These are phyloP conservation scores for Drosophila dives DNA, from an alignment of 2,888 invertebrate species.

Conservation along the genomic window DNA sequence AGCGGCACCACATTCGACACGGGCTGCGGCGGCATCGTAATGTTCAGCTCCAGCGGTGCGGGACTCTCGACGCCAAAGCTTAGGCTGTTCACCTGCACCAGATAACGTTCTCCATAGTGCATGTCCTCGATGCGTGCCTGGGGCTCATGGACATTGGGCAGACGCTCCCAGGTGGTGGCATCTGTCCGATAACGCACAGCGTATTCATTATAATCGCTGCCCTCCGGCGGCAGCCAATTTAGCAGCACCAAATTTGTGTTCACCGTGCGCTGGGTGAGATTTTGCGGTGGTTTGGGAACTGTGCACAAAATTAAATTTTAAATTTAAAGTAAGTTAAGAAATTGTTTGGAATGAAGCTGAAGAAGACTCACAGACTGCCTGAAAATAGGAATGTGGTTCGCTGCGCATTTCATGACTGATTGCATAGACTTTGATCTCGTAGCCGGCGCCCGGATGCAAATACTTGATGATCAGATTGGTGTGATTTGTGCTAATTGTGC, in stretches of 20 bases:
- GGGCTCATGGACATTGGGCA: constrained; percentile 88
- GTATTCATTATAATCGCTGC: constrained; percentile 91
- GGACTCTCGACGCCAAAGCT: constrained; percentile 93
- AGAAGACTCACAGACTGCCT: constrained; percentile 93
- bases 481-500: constrained; percentile 88
- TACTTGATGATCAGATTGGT: constrained; percentile 89
- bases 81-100: constrained; percentile 93
- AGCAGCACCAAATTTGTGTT: constrained; percentile 92
- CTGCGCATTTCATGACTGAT: constrained; percentile 92
- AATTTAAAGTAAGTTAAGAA: not conserved
- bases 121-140: constrained; percentile 93
- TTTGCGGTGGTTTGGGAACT: constrained; percentile 93
- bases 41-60: constrained; percentile 91
- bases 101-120: constrained; percentile 94
- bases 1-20: constrained; percentile 93
- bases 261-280: constrained; percentile 91
- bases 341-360: not conserved
- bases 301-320: not conserved
- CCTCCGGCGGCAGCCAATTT: constrained; percentile 89
- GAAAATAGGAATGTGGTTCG: constrained; percentile 94
- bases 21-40: constrained; percentile 95
- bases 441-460: constrained; percentile 94
- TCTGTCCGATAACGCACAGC: constrained; percentile 92
- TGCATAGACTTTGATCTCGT: constrained; percentile 94
- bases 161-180: constrained; percentile 89